phyloP scores from a whole-genome alignment of 2,113 vertebrate species.

The Myrmecophaga tridactyla region DNA sequence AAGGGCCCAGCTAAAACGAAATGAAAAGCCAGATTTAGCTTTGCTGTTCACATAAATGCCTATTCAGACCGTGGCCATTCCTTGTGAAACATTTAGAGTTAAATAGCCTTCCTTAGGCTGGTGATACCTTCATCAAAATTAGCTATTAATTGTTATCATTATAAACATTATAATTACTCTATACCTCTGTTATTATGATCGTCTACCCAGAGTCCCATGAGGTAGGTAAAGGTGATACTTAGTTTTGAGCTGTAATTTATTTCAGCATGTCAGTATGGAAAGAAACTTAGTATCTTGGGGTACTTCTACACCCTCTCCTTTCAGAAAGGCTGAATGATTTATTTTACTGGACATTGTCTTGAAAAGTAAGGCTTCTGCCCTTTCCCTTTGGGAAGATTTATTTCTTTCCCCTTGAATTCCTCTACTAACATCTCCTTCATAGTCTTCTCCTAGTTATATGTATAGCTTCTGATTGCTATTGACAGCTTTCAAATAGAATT shows the following conservation, averaged over 20 bases:
- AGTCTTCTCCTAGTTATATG: neutral
- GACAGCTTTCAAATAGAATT: neutral
- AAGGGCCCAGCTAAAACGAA: constrained; percentile 7
- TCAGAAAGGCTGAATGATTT: neutral
- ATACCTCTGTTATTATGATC: neutral
- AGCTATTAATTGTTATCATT: neutral
- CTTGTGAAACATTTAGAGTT: neutral
- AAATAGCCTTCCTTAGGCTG: constrained; percentile 10
- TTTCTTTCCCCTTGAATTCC: constrained; percentile 34
- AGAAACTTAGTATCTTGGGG: neutral
- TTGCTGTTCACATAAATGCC: neutral
- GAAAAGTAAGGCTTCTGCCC: constrained; percentile 22
- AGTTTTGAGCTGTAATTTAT: constrained; percentile 42
- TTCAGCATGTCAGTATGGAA: constrained; percentile 9
- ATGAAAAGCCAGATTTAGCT: neutral
- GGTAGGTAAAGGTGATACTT: constrained; percentile 6
- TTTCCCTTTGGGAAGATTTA: neutral
- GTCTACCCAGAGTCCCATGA: neutral
- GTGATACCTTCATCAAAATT: neutral
- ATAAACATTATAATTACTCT: neutral
- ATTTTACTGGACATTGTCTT: constrained; percentile 16
- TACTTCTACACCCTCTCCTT: neutral
- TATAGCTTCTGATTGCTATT: neutral
- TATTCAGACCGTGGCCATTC: neutral
- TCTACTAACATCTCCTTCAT: neutral